A percentile compares a stretch with the other conserved stretches of the same genome.
Evolutionary conservation across 2,797 vertebrate genomes (phyloP).

Genomic region (Galago senegalensis): DNA sequence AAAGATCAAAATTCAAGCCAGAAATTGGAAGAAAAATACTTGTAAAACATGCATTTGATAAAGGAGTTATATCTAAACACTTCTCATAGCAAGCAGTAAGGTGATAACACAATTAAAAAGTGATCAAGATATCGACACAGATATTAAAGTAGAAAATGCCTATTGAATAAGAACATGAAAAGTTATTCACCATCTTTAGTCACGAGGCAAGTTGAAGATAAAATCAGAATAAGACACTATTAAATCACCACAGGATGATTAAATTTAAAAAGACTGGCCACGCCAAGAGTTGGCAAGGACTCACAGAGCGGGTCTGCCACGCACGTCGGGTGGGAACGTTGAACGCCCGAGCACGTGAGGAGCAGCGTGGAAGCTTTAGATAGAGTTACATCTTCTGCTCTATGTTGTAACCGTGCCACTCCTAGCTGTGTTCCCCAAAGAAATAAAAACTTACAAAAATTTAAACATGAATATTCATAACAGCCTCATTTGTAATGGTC

Average conservation of each 20-base stretch:
- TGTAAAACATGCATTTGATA: neutral
- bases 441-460: neutral
- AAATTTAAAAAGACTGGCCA: neutral
- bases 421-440: neutral
- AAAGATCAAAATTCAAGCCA: neutral
- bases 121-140: neutral
- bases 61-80: neutral
- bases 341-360: accelerated
- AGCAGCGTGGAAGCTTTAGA: neutral
- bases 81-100: neutral
- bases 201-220: too few relatives aligned
- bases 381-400: neutral
- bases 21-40: neutral
- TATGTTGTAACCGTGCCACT: too few relatives aligned
- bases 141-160: neutral
- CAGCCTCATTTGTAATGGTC: too few relatives aligned
- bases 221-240: too few relatives aligned
- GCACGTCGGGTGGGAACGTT: neutral
- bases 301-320: accelerated
- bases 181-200: neutral
- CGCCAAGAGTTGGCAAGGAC: neutral
- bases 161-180: neutral
- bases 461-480: neutral
- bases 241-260: accelerated
- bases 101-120: neutral